Base-by-base conservation (phyloP, 2,113 vertebrate genomes). In the Morone chrysops region DNA sequence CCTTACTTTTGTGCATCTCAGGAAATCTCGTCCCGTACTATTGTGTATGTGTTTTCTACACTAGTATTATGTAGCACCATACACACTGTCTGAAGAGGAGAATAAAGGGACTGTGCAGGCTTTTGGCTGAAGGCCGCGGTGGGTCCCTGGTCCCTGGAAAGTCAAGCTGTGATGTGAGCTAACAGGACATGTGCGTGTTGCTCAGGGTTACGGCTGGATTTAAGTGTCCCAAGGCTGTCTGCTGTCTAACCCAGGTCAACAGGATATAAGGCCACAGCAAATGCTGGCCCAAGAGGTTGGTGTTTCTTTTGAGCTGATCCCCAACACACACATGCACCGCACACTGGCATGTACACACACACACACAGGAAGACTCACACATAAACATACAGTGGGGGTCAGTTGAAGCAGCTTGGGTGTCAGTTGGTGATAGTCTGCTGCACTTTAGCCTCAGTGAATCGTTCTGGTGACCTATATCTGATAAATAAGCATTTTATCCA, bases 191-290 rank as follows among this genome's bases (percentile, higher is more conserved):
- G 75, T 89, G 88, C 70, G 8, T 82, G 89, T 74, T 79, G 51
- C 83, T 81, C 67, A 53, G 69, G 70, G 86, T 82, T 82, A 80
- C n/a, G 68, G 75, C 82, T 87, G 83, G 84, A 90, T 80, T 85
- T 81, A 86, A 90, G 85, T 87, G 57, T 91, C 82, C 90, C 82
- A 82, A 83, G 90, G 89, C 87, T 90, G 88, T 90, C 89, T 88
- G 86, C 69, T 69, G 86, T 87, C 88, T 90, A 56, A 90, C 87
- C 82, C n/a, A 54, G 92, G 90, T 92, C 91, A 92, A 84, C 87
- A 92, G 92, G 90, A 92, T 90, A 85, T 92, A 88, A 88, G 89
- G 84, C 81, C 87, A 90, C 68, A 62, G 74, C 66, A 83, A 86
- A 77, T 70, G 81, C 56, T n/a, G 73, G 85, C 75, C 59, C n/a